These are phyloP conservation scores for Netelia inedita DNA, from an alignment of 2,888 invertebrate species.

Conservation along the genomic window DNA sequence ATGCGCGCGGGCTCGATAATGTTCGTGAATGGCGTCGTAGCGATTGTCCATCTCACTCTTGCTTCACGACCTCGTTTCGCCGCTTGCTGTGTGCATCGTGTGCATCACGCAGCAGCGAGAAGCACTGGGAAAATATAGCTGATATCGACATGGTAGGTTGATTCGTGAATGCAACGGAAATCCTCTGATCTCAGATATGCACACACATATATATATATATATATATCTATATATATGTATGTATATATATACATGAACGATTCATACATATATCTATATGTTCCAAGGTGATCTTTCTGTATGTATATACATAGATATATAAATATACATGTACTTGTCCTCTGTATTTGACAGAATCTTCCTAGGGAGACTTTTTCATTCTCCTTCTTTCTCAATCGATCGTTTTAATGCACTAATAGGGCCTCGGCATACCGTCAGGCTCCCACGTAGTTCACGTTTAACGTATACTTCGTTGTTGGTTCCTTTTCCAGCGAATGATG, in stretches of 20 bases:
- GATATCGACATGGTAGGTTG: constrained; percentile 22
- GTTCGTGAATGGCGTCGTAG: constrained; percentile 77
- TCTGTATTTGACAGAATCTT: constrained; percentile 19
- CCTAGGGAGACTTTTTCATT: constrained; percentile 21
- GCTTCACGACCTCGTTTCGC: constrained; percentile 35
- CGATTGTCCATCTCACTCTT: background rate
- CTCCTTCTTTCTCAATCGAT: constrained; percentile 11
- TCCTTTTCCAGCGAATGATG: too few species aligned
- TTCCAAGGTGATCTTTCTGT: background rate
- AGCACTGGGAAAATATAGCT: constrained; percentile 4
- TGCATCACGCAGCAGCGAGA: constrained; percentile 5
- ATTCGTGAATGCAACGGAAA: constrained; percentile 7
- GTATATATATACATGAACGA: background rate
- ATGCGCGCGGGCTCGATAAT: constrained; percentile 76
- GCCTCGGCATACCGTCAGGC: too few species aligned
- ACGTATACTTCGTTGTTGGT: too few species aligned
- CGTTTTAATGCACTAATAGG: background rate
- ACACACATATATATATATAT: background rate
- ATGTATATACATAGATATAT: background rate
- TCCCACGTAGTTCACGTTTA: too few species aligned
- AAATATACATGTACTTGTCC: background rate
- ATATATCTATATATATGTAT: constrained; percentile 5
- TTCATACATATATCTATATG: background rate
- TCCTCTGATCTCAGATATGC: constrained; percentile 13
- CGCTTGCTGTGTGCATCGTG: constrained; percentile 6